Evolutionary conservation across 1,140 invertebrate species (phyloP), one percentile per base, ranked within the genome.

Genomic region (Drosophila watanabei): DNA sequence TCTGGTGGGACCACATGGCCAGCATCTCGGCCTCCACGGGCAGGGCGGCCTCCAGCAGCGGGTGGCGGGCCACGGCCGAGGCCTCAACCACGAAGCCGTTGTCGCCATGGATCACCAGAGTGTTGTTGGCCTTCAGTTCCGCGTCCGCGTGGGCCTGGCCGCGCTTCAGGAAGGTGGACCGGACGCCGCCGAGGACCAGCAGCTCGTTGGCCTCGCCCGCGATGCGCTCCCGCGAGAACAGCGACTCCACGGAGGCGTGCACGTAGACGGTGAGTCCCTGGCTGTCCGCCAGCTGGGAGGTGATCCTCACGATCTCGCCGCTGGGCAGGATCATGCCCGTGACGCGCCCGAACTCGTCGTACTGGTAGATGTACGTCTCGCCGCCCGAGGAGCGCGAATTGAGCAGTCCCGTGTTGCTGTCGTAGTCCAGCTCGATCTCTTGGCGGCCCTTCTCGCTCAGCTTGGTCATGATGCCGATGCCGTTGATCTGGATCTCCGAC

Each of bases 21-120:
- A 98, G 94, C 95, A 98, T 97, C 94, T 98, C 97, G 14, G 98
- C 97, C 94, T 98, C 98, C 2, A 98, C 97, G 4, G 97, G 97
- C 79, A 98, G 94, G 5, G 97, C 96, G 2, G 97, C 96, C 94
- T 98, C 97, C 33, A 98, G 94, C 5, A 98, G 93, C 0, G 97
- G 97, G 94, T 98, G 98, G 48, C 97, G 95, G 2, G 97, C 96
- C 10, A 96, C 95, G 5, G 97, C 96, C 1, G 96, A 95, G 62
- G 96, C 96, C 80, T 96, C 94, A 39, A 97, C 94, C 77, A 95
- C 94, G n/a, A 96, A 96, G 16, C 95, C 95, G 92, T 95, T 96
- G 3, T 96, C 95, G 6, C 96, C 94, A 61, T 94, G 95, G 24
- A 97, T 94, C 18, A 95, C 94, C n/a, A 97, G 94, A 11, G 96